Base-by-base conservation (phyloP, 2,888 invertebrate species). In the Epirrhoe alternata region DNA sequence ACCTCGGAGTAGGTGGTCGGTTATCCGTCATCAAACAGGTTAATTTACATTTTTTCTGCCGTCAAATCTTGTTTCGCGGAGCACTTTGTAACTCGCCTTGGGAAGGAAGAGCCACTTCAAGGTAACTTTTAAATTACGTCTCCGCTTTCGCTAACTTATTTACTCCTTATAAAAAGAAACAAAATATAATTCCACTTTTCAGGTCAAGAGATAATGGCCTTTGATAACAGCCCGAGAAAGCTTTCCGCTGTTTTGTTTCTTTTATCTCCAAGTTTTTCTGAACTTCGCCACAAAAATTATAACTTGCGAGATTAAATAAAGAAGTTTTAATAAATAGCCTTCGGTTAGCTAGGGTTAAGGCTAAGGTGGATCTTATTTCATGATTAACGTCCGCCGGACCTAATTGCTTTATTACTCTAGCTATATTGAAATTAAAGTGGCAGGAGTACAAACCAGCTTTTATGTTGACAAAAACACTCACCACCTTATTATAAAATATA, bases 171-270 rank as follows among this genome's bases (percentile, higher is more conserved):
- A 88, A 89, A 85, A 84, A 85, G 85, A 88, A 90, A 89, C 90
- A 90, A 91, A 92, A 92, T 91, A 90, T 91, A 89, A 92, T 92
- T 90, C 89, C 86, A 88, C 86, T 89, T 91, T 90, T 88, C 88
- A 92, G 91, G 90, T 92, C 92, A 90, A 87, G 83, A 89, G 90
- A 90, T 92, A 92, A 92, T 91, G 89, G 89, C 85, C 87, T 91
- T 90, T 92, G 91, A 91, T 92, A 92, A 90, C 87, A 89, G 88
- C 84, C 87, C 87, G 90, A 89, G 87, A 91, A 92, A 92, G 92
- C 92, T 92, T 92, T 92, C 91, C 91, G 90, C 88, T 92, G 92
- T 91, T 92, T 90, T 90, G 90, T 90, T 92, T 89, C 88, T 86
- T 90, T 90, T 91, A 89, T 90, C 89, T 87, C 81, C 78, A 85